A percentile compares a stretch with the other conserved stretches of the same genome.
phyloP scores from a whole-genome alignment of 2,797 vertebrate species.

The Balearica regulorum region DNA sequence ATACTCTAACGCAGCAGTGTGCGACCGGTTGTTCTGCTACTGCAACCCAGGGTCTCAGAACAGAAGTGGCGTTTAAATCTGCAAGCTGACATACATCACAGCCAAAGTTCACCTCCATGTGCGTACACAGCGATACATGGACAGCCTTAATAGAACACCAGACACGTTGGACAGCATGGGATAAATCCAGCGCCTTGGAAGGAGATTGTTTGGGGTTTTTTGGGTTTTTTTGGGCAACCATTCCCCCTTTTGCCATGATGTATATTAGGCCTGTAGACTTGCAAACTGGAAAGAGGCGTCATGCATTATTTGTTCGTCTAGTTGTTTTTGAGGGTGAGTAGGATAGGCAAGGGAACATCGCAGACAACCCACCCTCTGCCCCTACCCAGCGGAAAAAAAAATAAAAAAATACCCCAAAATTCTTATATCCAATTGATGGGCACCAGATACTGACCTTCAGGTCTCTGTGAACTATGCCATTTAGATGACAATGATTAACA shows the following conservation, averaged over 20 bases:
- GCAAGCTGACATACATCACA: conserved; percentile 75
- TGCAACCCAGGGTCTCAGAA: conserved; percentile 76
- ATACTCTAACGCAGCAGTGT: conserved; percentile 47
- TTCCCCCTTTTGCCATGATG: conserved; percentile 67
- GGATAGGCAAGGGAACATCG: conserved; percentile 50
- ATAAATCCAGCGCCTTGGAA: background rate
- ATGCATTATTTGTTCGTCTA: conserved; percentile 76
- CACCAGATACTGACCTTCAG: conserved; percentile 94
- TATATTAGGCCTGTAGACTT: conserved; percentile 74
- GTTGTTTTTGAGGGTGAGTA: conserved; percentile 43
- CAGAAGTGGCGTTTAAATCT: conserved; percentile 80
- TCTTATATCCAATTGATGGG: conserved; percentile 68
- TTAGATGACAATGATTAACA: conserved; percentile 97
- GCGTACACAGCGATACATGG: background rate
- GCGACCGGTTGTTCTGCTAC: conserved; percentile 50
- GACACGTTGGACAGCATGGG: background rate
- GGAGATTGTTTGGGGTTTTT: background rate
- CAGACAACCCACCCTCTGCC: conserved; percentile 66
- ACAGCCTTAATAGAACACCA: background rate
- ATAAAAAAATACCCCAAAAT: background rate
- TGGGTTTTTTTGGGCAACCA: background rate
- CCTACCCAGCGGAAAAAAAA: conserved; percentile 37
- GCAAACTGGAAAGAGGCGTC: conserved; percentile 77
- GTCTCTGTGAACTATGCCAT: conserved; percentile 98
- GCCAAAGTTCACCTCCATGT: conserved; percentile 30